phyloP scores from a whole-genome alignment of 2,797 vertebrate genomes.

The Pangasius macronema region DNA sequence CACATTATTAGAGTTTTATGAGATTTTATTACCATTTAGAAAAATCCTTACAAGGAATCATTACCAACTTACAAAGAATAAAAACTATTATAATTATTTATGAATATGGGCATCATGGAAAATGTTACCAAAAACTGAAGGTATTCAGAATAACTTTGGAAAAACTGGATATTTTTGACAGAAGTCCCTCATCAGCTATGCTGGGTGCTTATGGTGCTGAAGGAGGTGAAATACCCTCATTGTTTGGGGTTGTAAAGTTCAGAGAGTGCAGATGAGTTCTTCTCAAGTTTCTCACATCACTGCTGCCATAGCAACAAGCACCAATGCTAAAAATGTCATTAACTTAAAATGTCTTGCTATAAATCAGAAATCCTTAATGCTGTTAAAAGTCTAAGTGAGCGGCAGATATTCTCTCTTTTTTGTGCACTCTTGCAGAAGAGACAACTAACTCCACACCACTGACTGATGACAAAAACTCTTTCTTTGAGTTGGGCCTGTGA shows the following conservation, averaged over 20 bases:
- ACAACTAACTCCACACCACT: neutral
- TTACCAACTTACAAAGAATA: neutral
- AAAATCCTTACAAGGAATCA: neutral
- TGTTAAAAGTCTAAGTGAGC: neutral
- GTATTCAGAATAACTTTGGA: neutral
- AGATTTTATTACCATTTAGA: neutral
- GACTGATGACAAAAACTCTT: neutral
- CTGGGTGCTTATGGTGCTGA: neutral
- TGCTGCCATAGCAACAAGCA: constrained; percentile 4
- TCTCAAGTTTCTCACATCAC: constrained; percentile 9
- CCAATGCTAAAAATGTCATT: neutral
- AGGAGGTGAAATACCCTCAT: neutral
- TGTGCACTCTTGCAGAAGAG: neutral
- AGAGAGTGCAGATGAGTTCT: neutral
- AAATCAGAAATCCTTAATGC: constrained; percentile 1
- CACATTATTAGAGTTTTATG: neutral
- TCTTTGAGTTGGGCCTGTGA: neutral
- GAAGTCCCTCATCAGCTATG: neutral
- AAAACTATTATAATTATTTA: neutral
- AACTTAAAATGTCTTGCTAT: neutral
- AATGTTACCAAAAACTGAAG: neutral
- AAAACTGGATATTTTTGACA: neutral
- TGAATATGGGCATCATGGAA: neutral
- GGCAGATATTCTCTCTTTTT: neutral
- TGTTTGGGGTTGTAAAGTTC: neutral